Percentiles rank a stretch among this genome's conserved stretches.
Conservation (phyloP, 37 sponge, comb jelly and placozoan species). For the Geodia barretti region DNA sequence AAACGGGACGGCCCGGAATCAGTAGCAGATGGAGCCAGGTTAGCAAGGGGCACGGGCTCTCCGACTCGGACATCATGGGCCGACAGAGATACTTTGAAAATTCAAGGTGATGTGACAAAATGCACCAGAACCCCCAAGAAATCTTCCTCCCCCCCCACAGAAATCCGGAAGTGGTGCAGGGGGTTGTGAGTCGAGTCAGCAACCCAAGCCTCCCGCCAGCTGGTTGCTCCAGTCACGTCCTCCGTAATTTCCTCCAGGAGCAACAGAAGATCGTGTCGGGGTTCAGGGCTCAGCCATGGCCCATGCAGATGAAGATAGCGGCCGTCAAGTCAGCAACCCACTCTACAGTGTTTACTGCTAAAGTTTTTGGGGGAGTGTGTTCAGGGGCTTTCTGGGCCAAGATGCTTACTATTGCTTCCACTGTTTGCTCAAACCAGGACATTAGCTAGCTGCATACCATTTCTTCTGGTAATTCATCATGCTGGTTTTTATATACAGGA, state of each 20-base stretch:
- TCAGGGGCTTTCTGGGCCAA: too few relatives aligned
- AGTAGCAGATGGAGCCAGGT: neutral
- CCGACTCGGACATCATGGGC: slow-evolving; percentile 54
- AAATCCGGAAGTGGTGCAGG: neutral
- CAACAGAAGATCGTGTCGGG: slow-evolving; percentile 63
- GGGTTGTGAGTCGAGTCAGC: slow-evolving; percentile 12
- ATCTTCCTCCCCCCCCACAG: too few relatives aligned
- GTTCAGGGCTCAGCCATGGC: slow-evolving; percentile 80
- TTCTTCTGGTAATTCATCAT: too few relatives aligned
- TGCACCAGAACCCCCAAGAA: too few relatives aligned
- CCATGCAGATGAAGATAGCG: slow-evolving; percentile 71
- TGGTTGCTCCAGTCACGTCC: slow-evolving; percentile 20
- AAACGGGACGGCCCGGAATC: neutral
- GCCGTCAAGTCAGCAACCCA: slow-evolving; percentile 39
- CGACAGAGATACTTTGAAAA: slow-evolving; percentile 69
- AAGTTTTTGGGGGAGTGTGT: neutral
- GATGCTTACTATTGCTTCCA: neutral
- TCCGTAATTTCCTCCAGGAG: slow-evolving; percentile 62
- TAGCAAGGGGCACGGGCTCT: slow-evolving; percentile 35
- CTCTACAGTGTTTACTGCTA: neutral
- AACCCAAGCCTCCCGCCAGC: slow-evolving; percentile 6
- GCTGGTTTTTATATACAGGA: slow-evolving; percentile 8
- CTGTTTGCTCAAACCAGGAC: neutral
- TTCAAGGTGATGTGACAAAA: slow-evolving; percentile 18
- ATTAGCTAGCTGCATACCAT: neutral